A percentile compares a stretch with the other conserved stretches of the same genome.
Conservation (phyloP, 2,888 invertebrate genomes). For the Lithophane socia region DNA sequence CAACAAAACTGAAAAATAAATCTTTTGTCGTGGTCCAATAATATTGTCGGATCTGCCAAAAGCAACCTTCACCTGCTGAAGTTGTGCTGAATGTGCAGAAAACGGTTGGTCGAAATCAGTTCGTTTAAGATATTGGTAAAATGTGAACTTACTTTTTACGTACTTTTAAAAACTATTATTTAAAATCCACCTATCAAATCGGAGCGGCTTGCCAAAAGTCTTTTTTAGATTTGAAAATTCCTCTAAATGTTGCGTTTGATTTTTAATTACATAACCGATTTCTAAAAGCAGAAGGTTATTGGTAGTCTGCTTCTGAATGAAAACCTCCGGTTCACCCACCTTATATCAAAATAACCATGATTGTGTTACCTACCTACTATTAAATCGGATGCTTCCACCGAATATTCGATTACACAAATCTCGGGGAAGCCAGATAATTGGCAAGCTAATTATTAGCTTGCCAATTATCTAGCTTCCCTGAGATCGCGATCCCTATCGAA, state of each 20-base stretch:
- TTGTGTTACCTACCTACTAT: background rate
- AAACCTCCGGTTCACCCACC: background rate
- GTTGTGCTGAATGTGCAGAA: background rate
- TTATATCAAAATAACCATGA: background rate
- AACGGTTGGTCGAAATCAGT: background rate
- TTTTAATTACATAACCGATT: background rate
- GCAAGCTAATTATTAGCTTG: slow-evolving; percentile 14
- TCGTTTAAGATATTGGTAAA: background rate
- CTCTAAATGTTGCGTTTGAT: no score
- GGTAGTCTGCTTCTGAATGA: no score
- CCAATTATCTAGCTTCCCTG: no score
- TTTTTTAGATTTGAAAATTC: background rate
- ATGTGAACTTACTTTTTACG: background rate
- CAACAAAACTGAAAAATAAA: background rate
- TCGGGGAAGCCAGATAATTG: slow-evolving; percentile 25
- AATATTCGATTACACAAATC: slow-evolving; percentile 26
- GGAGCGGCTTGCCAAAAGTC: no score
- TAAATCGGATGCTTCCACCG: background rate
- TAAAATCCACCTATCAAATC: no score
- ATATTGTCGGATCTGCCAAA: background rate
- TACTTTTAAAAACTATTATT: background rate
- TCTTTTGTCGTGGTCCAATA: background rate
- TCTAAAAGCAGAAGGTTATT: no score
- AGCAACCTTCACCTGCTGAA: background rate
- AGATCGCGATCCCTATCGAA: no score